Evolutionary conservation across 2,888 invertebrate species (phyloP).

Genomic region (Dendrolimus houi): DNA sequence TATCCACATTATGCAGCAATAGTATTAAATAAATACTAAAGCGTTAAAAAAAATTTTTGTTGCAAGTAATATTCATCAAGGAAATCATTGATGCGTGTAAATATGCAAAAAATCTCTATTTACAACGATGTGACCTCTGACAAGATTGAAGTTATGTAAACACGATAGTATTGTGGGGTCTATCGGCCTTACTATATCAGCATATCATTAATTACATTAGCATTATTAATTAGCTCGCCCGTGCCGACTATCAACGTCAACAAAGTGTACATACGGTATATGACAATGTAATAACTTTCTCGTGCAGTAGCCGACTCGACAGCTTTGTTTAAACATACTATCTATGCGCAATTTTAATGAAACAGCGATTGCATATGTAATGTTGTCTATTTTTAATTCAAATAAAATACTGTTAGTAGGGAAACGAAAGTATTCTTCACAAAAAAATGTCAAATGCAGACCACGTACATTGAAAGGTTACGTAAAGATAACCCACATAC

Average conservation of each 20-base stretch:
- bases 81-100: background rate
- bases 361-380: background rate
- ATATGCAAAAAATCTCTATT: slow-evolving; percentile 3
- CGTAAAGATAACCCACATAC: no score
- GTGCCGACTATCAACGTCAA: slow-evolving; percentile 10
- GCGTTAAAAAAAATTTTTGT: no score
- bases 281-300: slow-evolving; percentile 36
- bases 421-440: no score
- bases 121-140: slow-evolving; percentile 24
- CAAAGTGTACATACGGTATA: slow-evolving; percentile 25
- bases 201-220: slow-evolving; percentile 22
- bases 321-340: background rate
- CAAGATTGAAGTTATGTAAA: slow-evolving; percentile 18
- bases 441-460: no score
- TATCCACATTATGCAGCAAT: no score
- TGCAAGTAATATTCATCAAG: background rate
- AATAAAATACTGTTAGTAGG: no score
- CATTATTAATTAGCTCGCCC: slow-evolving; percentile 26
- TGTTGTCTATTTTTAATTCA: no score
- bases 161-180: slow-evolving; percentile 14
- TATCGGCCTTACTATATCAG: slow-evolving; percentile 13
- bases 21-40: no score
- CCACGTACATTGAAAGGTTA: no score
- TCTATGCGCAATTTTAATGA: background rate
- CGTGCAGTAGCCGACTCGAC: slow-evolving; percentile 13